Conservation (phyloP, 1,140 invertebrate genomes). For the Temnothorax longispinosus region DNA sequence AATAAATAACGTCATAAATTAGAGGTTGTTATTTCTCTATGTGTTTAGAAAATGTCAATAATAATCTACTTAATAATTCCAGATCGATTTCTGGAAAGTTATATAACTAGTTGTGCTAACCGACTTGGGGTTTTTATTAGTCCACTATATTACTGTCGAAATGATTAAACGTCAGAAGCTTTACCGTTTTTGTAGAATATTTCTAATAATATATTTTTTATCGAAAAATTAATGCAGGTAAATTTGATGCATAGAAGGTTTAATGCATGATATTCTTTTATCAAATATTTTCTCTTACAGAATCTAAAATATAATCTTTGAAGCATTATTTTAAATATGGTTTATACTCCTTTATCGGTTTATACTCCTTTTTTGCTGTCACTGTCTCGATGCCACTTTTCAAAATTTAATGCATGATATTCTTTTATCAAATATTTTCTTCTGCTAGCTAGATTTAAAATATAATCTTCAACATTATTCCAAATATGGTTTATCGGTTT, state of each 20-base stretch:
- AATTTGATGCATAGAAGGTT: not conserved
- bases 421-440: conserved; percentile 3
- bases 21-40: not conserved
- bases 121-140: not conserved
- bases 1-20: not conserved
- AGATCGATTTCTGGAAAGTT: not conserved
- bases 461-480: conserved; percentile 13
- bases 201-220: not conserved
- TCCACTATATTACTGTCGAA: not conserved
- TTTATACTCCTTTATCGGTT: too few species aligned
- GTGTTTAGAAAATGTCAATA: not conserved
- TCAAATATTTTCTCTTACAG: conserved; percentile 3
- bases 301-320: conserved; percentile 10
- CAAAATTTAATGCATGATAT: conserved; percentile 1
- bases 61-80: not conserved
- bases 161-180: not conserved
- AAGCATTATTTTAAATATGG: not conserved
- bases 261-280: conserved; percentile 10
- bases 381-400: not conserved
- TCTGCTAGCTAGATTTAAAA: not conserved
- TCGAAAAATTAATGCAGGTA: not conserved
- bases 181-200: not conserved
- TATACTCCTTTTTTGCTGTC: not conserved
- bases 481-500: not conserved
- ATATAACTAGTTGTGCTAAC: not conserved